A percentile compares a stretch with the other conserved stretches of the same genome.
These are phyloP conservation scores for Stenurella melanura DNA, from an alignment of 2,888 invertebrate species.

Conservation along the genomic window DNA sequence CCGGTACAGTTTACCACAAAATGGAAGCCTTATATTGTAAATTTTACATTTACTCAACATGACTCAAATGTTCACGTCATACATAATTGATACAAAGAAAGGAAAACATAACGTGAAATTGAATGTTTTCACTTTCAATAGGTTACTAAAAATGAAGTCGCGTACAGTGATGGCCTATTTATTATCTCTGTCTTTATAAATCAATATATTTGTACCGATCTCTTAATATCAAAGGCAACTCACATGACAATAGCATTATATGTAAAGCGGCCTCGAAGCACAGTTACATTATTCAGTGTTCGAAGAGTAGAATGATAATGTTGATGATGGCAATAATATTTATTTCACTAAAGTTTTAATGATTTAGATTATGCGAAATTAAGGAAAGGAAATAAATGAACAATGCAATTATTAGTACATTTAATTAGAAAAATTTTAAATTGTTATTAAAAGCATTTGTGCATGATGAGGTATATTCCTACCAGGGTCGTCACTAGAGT, in stretches of 20 bases:
- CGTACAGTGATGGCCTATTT: neutral
- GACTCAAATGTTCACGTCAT: neutral
- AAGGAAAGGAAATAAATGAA: too few species aligned
- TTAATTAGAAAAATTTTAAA: too few species aligned
- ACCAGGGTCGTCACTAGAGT: too few species aligned
- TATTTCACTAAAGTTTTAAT: neutral
- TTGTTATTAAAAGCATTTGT: too few species aligned
- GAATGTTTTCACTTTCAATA: neutral
- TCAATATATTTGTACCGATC: conserved; percentile 3
- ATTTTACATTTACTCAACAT: too few species aligned
- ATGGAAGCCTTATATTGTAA: too few species aligned
- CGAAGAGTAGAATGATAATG: neutral
- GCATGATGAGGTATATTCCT: too few species aligned
- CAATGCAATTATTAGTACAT: too few species aligned
- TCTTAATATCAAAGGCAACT: neutral
- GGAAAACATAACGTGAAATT: neutral
- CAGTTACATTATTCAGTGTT: conserved; percentile 1
- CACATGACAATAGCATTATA: conserved; percentile 5
- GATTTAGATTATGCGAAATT: too few species aligned
- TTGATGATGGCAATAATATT: neutral
- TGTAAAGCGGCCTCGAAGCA: neutral
- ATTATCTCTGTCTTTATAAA: neutral
- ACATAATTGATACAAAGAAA: neutral
- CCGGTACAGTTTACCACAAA: too few species aligned
- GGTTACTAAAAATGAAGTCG: conserved; percentile 1